Evolutionary conservation across 2,888 invertebrate species (phyloP), one percentile per base, ranked within the genome.

Genomic region (Macroteleia sp.): DNA sequence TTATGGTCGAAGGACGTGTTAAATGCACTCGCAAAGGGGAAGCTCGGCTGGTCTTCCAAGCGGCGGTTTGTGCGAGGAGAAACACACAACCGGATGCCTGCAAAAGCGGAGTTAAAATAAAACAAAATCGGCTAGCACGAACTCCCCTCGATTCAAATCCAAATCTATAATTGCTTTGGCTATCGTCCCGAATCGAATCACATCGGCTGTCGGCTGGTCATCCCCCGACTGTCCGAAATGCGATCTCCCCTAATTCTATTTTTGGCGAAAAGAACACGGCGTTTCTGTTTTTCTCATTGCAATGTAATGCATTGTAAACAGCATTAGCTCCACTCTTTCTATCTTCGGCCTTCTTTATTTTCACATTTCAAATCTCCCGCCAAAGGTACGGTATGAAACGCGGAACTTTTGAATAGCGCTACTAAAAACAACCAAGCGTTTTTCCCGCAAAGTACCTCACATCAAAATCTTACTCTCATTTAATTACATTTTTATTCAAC

Each of bases 131-230:
- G 83, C 82, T 5, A 30, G 30, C 30, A 10, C 86, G 86, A 86
- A 86, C 86, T 85, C 86, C 84, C 84, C 86, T 85, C 82, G 66
- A 81, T 88, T 87, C 88, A 85, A 85, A 87, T 87, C 87, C 87
- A 84, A 89, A 84, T 90, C 91, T 91, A 91, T 91, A 90, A 91
- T 91, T 90, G 90, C 87, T 86, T 89, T 91, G 91, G 91, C 91
- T 87, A 64, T 83, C 86, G 88, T 89, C 91, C 91, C 91, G 90
- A 85, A 86, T 82, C 20, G 81, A 8, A 3, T 14, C 82, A 77
- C 79, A n/a, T n/a, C n/a, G n/a, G n/a, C n/a, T n/a, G n/a, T n/a
- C n/a, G n/a, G n/a, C 86, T 82, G 85, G 78, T 83, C 85, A 81
- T 81, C 86, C 86, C 87, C 85, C 85, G 81, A 83, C 79, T 81